A percentile compares a stretch with the other conserved stretches of the same genome.
Conservation (phyloP, 2,888 invertebrate species). For the Tiphia femorata region DNA sequence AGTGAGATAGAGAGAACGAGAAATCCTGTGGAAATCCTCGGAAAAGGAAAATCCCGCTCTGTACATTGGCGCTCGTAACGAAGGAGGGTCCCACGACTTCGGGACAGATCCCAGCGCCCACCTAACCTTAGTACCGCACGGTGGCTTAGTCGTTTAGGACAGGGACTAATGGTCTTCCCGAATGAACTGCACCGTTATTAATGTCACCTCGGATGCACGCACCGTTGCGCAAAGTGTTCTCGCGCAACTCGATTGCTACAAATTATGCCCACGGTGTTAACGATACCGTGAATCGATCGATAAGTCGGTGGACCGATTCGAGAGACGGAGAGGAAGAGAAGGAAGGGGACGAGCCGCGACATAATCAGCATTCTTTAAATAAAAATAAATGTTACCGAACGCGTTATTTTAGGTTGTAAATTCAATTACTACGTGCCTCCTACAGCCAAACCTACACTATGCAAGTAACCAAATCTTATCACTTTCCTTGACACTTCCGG, state of each 20-base stretch:
- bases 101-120: conserved; percentile 23
- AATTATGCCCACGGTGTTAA: conserved; percentile 19
- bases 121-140: conserved; percentile 11
- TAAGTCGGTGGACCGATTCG: too few species aligned
- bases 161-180: conserved; percentile 34
- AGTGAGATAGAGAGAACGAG: not conserved
- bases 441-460: too few species aligned
- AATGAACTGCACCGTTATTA: conserved; percentile 29
- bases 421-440: too few species aligned
- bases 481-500: too few species aligned
- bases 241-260: conserved; percentile 25
- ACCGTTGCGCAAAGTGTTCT: conserved; percentile 10
- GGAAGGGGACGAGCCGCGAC: too few species aligned
- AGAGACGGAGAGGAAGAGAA: too few species aligned
- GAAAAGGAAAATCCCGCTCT: conserved; percentile 28
- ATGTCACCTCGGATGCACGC: conserved; percentile 14
- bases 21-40: conserved; percentile 28
- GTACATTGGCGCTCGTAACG: conserved; percentile 36
- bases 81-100: conserved; percentile 26
- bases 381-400: too few species aligned
- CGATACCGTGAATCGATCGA: too few species aligned
- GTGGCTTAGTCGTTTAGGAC: conserved; percentile 25
- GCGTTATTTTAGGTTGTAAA: too few species aligned
- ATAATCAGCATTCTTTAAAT: too few species aligned
- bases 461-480: too few species aligned